phyloP scores from a whole-genome alignment of 2,888 invertebrate species.

The Phengaris arion region DNA sequence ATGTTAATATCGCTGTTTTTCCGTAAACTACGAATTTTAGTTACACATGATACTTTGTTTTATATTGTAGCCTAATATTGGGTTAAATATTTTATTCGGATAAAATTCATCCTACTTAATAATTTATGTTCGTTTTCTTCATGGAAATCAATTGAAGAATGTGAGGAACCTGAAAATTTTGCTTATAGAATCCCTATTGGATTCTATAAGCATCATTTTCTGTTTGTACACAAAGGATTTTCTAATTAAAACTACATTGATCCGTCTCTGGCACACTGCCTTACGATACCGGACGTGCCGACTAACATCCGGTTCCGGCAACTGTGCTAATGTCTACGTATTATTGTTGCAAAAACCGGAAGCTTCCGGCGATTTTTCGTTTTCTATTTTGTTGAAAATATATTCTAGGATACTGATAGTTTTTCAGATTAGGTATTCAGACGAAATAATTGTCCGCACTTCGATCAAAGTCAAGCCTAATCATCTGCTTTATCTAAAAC shows the following conservation, averaged over 20 bases:
- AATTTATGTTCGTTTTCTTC: background rate
- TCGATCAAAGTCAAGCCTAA: background rate
- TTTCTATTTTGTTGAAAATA: background rate
- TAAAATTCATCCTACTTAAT: too few relatives aligned
- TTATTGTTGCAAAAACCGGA: slow-evolving; percentile 38
- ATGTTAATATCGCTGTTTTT: too few relatives aligned
- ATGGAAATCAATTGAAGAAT: background rate
- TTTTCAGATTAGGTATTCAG: background rate
- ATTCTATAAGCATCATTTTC: background rate
- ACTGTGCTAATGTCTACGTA: slow-evolving; percentile 44
- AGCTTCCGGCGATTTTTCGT: slow-evolving; percentile 24
- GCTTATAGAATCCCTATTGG: background rate
- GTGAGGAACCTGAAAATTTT: background rate
- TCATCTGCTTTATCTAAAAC: background rate
- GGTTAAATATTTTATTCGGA: too few relatives aligned
- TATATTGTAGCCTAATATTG: too few relatives aligned
- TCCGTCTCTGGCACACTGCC: slow-evolving; percentile 58
- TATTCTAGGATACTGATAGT: background rate
- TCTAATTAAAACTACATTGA: slow-evolving; percentile 28
- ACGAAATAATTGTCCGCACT: background rate
- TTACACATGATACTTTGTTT: too few relatives aligned
- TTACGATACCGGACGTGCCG: slow-evolving; percentile 59
- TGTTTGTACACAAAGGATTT: slow-evolving; percentile 7
- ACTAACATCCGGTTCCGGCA: slow-evolving; percentile 68
- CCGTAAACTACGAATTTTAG: too few relatives aligned